phyloP scores from a whole-genome alignment of 2,113 vertebrate genomes.

The Crypturellus undulatus region DNA sequence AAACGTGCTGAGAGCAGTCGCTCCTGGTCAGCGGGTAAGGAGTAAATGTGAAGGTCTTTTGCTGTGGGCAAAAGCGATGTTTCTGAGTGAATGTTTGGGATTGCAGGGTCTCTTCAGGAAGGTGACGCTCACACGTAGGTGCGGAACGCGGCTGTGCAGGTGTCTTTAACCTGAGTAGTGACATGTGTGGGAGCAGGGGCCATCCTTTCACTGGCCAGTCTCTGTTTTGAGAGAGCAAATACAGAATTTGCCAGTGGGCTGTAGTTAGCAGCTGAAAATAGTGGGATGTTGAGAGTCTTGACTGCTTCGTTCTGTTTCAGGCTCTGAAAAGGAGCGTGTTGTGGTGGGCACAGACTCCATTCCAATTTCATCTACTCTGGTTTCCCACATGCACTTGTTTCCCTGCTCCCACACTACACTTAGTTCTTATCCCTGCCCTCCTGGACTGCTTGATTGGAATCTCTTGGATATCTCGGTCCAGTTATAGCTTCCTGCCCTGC shows the following conservation, averaged over 20 bases:
- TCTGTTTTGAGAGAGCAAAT: not conserved
- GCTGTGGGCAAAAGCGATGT: not conserved
- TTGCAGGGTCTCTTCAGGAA: not conserved
- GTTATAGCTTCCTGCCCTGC: conserved; percentile 9
- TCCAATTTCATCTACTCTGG: not conserved
- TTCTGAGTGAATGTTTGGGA: not conserved
- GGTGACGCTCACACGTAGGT: rapidly evolving
- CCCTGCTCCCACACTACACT: not conserved
- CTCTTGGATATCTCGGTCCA: not conserved
- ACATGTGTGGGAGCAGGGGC: not conserved
- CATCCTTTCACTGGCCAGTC: not conserved
- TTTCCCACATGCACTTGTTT: not conserved
- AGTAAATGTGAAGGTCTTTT: not conserved
- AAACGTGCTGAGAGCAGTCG: not conserved
- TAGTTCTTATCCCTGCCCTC: not conserved
- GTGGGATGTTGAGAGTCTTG: not conserved
- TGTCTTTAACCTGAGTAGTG: not conserved
- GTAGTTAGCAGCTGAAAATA: not conserved
- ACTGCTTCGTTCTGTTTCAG: not conserved
- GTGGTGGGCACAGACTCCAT: not conserved
- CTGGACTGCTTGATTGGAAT: not conserved
- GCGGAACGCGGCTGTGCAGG: not conserved
- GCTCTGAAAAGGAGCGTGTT: not conserved
- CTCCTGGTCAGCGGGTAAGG: not conserved
- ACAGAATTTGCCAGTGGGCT: rapidly evolving